Evolutionary conservation across 2,888 invertebrate species (phyloP).

Genomic region (Balanococcus diminutus): DNA sequence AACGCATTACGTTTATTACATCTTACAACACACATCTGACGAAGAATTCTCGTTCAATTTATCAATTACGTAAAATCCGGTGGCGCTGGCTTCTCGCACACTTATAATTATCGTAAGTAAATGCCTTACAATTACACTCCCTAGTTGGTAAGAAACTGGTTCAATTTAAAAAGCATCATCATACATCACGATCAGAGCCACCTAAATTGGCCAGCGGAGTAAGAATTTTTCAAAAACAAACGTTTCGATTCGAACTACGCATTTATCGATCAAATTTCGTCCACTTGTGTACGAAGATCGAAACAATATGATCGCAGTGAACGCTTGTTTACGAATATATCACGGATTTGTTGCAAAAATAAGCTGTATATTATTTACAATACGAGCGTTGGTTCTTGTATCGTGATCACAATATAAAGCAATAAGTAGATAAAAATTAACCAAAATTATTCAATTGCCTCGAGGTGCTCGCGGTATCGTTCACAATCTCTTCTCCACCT

Average conservation of each 20-base stretch:
- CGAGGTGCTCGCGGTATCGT: neutral
- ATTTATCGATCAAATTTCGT: neutral
- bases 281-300: neutral
- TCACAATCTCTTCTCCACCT: neutral
- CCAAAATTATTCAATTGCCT: neutral
- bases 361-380: no score
- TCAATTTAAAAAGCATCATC: neutral
- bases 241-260: neutral
- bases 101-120: constrained; percentile 3
- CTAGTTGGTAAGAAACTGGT: neutral
- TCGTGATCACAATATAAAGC: neutral
- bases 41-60: neutral
- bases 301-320: no score
- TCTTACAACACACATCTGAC: neutral
- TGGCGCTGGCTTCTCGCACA: neutral
- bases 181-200: neutral
- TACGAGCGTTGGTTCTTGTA: neutral
- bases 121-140: neutral
- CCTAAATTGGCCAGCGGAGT: neutral
- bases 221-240: neutral
- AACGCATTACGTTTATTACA: neutral
- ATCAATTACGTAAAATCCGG: constrained; percentile 3
- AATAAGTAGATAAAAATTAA: neutral
- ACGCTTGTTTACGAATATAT: neutral
- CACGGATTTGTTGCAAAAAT: neutral